Evolutionary conservation across 2,888 invertebrate species (phyloP).

Genomic region (Calephelis perditalis): DNA sequence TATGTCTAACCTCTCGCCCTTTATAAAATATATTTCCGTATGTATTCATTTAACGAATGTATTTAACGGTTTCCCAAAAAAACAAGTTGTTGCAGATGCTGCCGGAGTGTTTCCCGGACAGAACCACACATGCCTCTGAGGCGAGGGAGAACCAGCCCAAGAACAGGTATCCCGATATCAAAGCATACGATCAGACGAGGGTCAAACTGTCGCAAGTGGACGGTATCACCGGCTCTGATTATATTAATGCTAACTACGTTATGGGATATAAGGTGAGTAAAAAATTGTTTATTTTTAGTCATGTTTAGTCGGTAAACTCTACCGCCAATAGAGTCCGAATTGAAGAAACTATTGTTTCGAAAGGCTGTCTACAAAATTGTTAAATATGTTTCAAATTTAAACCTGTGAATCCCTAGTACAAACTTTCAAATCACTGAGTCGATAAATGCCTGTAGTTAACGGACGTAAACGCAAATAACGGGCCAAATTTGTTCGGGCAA

Average conservation of each 20-base stretch:
- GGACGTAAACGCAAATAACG: too few relatives aligned
- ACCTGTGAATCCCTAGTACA: too few relatives aligned
- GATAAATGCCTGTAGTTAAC: too few relatives aligned
- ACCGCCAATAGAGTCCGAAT: too few relatives aligned
- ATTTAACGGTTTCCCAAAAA: slow-evolving; percentile 27
- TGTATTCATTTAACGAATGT: slow-evolving; percentile 12
- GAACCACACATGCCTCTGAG: slow-evolving; percentile 92
- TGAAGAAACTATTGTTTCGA: too few relatives aligned
- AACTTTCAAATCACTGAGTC: too few relatives aligned
- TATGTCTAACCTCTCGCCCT: too few relatives aligned
- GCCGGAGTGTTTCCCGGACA: slow-evolving; percentile 91
- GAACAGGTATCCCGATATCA: slow-evolving; percentile 95
- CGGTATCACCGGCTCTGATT: slow-evolving; percentile 89
- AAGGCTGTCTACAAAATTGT: too few relatives aligned
- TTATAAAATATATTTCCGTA: too few relatives aligned
- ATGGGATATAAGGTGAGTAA: slow-evolving; percentile 86
- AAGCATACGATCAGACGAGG: slow-evolving; percentile 94
- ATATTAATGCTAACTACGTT: slow-evolving; percentile 95
- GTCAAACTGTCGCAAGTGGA: slow-evolving; percentile 88
- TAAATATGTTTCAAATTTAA: too few relatives aligned
- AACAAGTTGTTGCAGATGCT: slow-evolving; percentile 78
- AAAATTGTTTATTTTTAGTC: neutral
- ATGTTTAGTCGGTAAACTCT: too few relatives aligned
- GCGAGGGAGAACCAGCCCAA: slow-evolving; percentile 90
- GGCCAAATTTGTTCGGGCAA: too few relatives aligned